Evolutionary conservation across 2,113 vertebrate species (phyloP).

Genomic region (Cyprinodon tularosa): DNA sequence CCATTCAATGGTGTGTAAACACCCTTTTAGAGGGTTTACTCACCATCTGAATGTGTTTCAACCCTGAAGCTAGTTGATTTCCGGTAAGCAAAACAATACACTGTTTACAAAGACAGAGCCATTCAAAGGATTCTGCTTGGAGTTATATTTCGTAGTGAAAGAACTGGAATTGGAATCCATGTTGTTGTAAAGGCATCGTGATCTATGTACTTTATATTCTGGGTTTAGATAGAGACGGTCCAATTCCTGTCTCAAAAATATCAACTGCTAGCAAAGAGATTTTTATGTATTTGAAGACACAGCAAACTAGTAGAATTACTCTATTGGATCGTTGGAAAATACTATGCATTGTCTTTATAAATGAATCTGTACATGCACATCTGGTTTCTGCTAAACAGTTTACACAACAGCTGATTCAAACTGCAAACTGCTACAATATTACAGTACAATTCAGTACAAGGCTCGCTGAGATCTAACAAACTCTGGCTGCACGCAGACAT

Average conservation of each 20-base stretch:
- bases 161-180: neutral
- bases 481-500: conserved; percentile 14
- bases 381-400: neutral
- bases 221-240: too few species aligned
- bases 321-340: too few species aligned
- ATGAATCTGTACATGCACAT: neutral
- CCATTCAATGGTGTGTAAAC: too few species aligned
- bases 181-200: too few species aligned
- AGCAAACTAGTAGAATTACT: neutral
- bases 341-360: neutral
- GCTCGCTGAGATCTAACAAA: conserved; percentile 1
- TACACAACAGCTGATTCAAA: neutral
- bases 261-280: too few species aligned
- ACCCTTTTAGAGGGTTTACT: neutral
- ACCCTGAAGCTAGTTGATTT: neutral
- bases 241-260: too few species aligned
- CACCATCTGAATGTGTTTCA: neutral
- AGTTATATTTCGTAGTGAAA: neutral
- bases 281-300: neutral
- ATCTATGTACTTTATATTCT: too few species aligned
- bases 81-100: neutral
- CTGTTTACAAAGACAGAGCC: neutral
- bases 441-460: conserved; percentile 5
- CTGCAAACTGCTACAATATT: neutral
- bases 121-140: neutral